Evolutionary conservation across 2,888 invertebrate genomes (phyloP).

Genomic region (Alloplasta piceator): DNA sequence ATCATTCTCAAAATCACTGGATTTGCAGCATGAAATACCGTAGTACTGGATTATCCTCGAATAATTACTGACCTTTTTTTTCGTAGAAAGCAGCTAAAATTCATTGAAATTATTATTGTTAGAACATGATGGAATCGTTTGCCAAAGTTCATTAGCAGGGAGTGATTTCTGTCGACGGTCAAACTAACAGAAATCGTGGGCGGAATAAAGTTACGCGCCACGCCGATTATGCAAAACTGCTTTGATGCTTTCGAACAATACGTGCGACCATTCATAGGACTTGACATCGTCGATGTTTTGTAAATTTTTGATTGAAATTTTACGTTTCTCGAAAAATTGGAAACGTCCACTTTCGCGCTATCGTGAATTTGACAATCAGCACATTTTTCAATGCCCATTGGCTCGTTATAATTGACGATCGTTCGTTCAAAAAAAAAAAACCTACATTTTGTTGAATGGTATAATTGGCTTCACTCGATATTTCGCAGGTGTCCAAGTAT

Average conservation of each 20-base stretch:
- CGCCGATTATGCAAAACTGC: neutral
- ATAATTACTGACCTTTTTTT: no score
- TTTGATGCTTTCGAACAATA: neutral
- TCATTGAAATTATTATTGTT: no score
- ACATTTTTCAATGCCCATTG: constrained; percentile 5
- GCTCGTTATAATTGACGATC: constrained; percentile 4
- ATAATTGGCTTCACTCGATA: constrained; percentile 25
- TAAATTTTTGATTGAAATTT: constrained; percentile 45
- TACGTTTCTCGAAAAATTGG: neutral
- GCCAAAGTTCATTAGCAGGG: neutral
- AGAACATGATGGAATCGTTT: neutral
- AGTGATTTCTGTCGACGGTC: neutral
- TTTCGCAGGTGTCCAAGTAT: neutral
- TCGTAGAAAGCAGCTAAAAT: no score
- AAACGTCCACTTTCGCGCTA: neutral
- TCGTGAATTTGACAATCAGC: neutral
- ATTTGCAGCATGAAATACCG: no score
- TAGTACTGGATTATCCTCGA: no score
- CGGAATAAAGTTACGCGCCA: neutral
- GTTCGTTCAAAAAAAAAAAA: neutral
- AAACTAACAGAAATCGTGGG: neutral
- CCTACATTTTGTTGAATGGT: constrained; percentile 14
- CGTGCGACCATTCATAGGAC: neutral
- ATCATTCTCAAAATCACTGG: no score
- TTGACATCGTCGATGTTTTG: neutral